Evolutionary conservation across 2,888 invertebrate genomes (phyloP).

Genomic region (Allophyes oxyacanthae): DNA sequence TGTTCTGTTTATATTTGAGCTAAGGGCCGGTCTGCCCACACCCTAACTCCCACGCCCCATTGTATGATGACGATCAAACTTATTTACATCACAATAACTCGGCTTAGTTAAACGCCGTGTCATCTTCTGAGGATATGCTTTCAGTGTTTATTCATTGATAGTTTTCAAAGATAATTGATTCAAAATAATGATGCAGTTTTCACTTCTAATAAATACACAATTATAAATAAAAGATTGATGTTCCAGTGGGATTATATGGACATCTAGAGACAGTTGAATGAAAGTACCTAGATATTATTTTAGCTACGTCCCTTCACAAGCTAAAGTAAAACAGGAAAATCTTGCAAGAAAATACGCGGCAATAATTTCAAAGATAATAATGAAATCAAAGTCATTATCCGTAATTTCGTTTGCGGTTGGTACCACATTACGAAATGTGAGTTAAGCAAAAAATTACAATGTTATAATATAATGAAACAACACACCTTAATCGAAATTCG

Average conservation of each 20-base stretch:
- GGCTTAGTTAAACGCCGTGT: slow-evolving; percentile 75
- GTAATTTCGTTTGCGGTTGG: slow-evolving; percentile 49
- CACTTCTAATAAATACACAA: too few relatives aligned
- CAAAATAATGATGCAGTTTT: slow-evolving; percentile 8
- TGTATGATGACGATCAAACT: slow-evolving; percentile 83
- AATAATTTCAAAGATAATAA: slow-evolving; percentile 40
- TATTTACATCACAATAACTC: slow-evolving; percentile 86
- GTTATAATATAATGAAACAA: slow-evolving; percentile 49
- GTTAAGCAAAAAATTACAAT: slow-evolving; percentile 50
- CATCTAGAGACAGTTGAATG: too few relatives aligned
- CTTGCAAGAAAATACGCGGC: slow-evolving; percentile 17
- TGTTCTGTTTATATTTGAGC: slow-evolving; percentile 75
- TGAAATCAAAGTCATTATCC: slow-evolving; percentile 38
- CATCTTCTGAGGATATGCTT: slow-evolving; percentile 64
- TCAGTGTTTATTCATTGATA: slow-evolving; percentile 50
- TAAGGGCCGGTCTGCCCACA: slow-evolving; percentile 77
- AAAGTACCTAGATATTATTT: too few relatives aligned
- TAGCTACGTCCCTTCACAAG: background rate
- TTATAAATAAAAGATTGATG: too few relatives aligned
- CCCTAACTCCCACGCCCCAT: slow-evolving; percentile 78
- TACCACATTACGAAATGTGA: slow-evolving; percentile 42
- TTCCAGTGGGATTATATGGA: background rate
- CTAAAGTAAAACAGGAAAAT: slow-evolving; percentile 35
- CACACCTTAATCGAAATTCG: slow-evolving; percentile 47
- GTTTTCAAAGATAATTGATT: slow-evolving; percentile 35